Conservation (phyloP, 2,113 vertebrate genomes). For the Genyomyrus donnyi region DNA sequence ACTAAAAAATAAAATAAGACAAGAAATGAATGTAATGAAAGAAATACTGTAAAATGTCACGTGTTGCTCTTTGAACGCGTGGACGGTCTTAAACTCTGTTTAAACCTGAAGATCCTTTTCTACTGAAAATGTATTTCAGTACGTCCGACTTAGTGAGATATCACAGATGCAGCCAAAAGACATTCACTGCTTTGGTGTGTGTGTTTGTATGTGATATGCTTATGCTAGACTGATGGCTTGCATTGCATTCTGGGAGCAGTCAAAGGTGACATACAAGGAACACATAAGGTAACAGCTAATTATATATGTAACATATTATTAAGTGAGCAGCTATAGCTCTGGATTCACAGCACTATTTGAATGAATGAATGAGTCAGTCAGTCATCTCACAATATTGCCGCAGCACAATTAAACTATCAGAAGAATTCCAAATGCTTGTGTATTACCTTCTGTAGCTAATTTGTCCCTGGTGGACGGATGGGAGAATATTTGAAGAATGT, state of each 20-base stretch:
- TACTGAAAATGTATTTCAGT: not conserved
- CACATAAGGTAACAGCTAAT: not conserved
- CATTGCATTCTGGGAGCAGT: not conserved
- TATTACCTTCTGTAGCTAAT: not conserved
- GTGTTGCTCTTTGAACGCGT: not conserved
- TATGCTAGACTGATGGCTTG: not conserved
- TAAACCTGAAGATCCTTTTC: not conserved
- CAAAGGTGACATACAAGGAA: not conserved
- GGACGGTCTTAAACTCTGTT: not conserved
- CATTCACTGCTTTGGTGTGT: not conserved
- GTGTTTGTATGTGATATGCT: not conserved
- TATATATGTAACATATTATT: not conserved
- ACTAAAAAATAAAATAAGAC: not conserved
- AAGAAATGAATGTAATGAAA: not conserved
- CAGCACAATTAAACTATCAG: not conserved
- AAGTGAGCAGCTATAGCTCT: not conserved
- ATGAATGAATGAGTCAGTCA: not conserved
- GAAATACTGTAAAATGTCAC: not conserved
- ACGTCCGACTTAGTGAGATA: not conserved
- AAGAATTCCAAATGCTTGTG: not conserved
- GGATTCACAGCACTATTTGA: not conserved
- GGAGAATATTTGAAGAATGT: not conserved
- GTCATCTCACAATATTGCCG: not conserved
- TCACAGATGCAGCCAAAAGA: not conserved
- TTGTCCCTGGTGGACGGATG: not conserved